Conservation (phyloP, 2,113 vertebrate species). For the Burhinus bistriatus region DNA sequence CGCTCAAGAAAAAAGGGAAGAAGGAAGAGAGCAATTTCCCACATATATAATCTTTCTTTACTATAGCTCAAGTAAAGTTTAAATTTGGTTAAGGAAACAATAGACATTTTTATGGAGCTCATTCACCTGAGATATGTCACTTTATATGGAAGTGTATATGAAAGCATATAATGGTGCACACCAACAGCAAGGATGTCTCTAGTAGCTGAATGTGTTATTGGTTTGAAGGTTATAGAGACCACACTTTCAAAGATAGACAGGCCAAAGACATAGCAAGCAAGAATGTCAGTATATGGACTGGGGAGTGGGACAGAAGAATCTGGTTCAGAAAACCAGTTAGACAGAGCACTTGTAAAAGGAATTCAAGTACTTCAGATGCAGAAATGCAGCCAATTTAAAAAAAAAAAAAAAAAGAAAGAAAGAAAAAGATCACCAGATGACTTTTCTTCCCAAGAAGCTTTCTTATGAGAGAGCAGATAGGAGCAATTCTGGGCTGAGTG, state of each 20-base stretch:
- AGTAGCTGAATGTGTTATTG: accelerated
- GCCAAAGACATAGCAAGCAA: background rate
- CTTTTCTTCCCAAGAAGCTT: background rate
- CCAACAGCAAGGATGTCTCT: background rate
- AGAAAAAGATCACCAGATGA: background rate
- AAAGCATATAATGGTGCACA: background rate
- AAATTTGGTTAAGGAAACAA: background rate
- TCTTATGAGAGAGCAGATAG: background rate
- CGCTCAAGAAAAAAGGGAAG: background rate
- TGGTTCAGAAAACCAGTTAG: background rate
- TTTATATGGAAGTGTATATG: background rate
- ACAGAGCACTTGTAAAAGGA: background rate
- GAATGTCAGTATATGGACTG: background rate
- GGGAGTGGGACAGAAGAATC: background rate
- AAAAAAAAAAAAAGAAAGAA: background rate
- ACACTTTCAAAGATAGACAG: background rate
- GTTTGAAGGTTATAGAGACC: background rate
- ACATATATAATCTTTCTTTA: background rate
- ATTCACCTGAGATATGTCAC: background rate
- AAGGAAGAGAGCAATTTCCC: background rate
- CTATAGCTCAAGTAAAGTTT: background rate
- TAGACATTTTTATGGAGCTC: background rate
- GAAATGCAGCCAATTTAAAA: background rate
- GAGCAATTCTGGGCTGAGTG: background rate
- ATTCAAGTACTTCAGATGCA: background rate